Evolutionary conservation across 2,113 vertebrate species (phyloP).

Genomic region (Arvicanthis niloticus): DNA sequence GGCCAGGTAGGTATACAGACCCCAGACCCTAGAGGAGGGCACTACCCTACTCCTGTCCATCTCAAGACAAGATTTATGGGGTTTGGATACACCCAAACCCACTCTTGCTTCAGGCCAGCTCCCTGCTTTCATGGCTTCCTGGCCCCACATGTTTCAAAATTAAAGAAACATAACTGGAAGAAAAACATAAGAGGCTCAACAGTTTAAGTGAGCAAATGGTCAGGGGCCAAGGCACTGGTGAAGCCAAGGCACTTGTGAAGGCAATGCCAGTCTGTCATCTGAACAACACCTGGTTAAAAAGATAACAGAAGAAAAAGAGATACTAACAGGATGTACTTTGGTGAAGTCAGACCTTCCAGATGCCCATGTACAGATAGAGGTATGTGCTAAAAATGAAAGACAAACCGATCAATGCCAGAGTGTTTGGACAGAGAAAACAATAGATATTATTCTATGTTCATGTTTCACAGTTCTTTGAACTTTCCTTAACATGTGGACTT

Average conservation of each 20-base stretch:
- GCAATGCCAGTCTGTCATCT: neutral
- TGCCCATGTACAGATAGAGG: neutral
- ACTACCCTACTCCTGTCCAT: no score
- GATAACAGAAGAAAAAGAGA: neutral
- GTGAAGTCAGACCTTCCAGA: neutral
- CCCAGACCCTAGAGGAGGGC: no score
- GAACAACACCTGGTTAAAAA: neutral
- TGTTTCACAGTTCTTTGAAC: neutral
- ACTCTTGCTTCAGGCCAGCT: no score
- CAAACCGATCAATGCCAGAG: neutral
- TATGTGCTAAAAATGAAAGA: neutral
- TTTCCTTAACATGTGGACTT: no score
- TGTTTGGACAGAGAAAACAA: neutral
- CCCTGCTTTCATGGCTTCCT: no score
- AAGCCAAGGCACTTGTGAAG: neutral
- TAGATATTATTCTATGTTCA: neutral
- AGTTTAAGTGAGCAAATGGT: no score
- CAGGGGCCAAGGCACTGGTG: neutral
- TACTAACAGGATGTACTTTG: neutral
- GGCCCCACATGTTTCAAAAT: neutral
- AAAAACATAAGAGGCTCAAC: neutral
- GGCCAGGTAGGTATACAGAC: no score
- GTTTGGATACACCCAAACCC: no score
- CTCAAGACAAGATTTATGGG: no score
- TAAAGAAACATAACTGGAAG: neutral